Evolutionary conservation across 1,140 invertebrate species (phyloP).

Genomic region (Armadillidium nasatum): DNA sequence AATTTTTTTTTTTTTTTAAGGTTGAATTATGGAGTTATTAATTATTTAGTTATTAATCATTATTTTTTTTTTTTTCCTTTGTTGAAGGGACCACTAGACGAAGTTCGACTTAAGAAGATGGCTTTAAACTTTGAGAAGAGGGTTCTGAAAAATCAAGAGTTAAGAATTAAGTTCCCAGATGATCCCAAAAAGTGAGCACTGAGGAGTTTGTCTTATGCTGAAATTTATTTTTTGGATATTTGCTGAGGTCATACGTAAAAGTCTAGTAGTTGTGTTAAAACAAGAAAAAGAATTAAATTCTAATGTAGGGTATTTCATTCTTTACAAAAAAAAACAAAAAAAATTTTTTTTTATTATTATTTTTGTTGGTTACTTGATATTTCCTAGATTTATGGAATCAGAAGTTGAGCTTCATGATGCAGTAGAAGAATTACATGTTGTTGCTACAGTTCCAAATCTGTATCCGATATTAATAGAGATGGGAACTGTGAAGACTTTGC

Average conservation of each 20-base stretch:
- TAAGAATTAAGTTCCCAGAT: constrained; percentile 97
- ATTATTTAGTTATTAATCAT: no score
- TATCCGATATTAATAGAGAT: constrained; percentile 88
- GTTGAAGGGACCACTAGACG: constrained; percentile 63
- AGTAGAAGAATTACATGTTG: constrained; percentile 85
- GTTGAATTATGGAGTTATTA: no score
- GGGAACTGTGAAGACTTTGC: constrained; percentile 78
- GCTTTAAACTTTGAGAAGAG: constrained; percentile 90
- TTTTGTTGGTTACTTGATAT: no score
- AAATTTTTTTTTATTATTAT: no score
- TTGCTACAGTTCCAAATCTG: constrained; percentile 91
- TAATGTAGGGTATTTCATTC: no score
- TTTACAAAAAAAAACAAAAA: no score
- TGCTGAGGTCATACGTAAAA: no score
- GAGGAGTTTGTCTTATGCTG: no score
- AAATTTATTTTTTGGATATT: no score
- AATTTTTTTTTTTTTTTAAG: no score
- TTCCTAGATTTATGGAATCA: constrained; percentile 98
- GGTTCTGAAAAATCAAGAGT: constrained; percentile 91
- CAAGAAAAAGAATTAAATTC: no score
- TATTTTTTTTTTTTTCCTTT: neutral
- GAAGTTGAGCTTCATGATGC: constrained; percentile 91
- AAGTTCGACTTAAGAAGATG: constrained; percentile 78
- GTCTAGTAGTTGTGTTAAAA: no score
- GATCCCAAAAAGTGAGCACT: constrained; percentile 69